phyloP scores from a whole-genome alignment of 2,797 vertebrate genomes.

The Scolopax rusticola region DNA sequence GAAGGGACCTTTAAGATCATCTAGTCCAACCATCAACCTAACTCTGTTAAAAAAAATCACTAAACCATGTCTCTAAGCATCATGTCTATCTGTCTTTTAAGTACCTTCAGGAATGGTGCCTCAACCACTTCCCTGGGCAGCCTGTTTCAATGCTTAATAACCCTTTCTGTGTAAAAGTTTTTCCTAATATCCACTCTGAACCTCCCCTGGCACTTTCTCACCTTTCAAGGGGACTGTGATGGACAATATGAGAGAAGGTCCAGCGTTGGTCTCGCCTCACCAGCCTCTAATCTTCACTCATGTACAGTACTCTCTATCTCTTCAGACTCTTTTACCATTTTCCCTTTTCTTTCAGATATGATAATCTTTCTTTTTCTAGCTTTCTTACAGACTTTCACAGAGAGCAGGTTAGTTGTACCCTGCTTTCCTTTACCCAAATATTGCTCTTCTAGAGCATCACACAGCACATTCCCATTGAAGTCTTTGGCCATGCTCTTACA shows the following conservation, averaged over 20 bases:
- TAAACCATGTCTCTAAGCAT: no score
- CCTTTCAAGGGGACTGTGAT: background rate
- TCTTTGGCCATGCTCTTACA: rapidly evolving
- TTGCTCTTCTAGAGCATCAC: background rate
- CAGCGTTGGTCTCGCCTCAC: background rate
- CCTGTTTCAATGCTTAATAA: no score
- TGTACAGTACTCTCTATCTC: background rate
- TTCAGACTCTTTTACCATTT: background rate
- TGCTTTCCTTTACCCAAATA: background rate
- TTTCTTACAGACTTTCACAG: background rate
- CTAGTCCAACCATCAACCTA: no score
- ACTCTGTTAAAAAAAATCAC: no score
- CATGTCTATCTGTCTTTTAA: no score
- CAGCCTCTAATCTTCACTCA: background rate
- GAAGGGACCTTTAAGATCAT: no score
- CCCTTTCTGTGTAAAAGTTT: no score
- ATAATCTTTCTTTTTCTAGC: background rate
- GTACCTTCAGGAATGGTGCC: no score
- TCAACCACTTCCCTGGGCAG: no score
- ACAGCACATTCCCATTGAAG: rapidly evolving
- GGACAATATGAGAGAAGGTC: background rate
- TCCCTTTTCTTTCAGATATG: background rate
- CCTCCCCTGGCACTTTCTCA: background rate
- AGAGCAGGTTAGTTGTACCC: background rate
- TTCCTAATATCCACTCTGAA: no score